Conservation (phyloP, 2,797 vertebrate species). For the Kryptopterus vitreolus region DNA sequence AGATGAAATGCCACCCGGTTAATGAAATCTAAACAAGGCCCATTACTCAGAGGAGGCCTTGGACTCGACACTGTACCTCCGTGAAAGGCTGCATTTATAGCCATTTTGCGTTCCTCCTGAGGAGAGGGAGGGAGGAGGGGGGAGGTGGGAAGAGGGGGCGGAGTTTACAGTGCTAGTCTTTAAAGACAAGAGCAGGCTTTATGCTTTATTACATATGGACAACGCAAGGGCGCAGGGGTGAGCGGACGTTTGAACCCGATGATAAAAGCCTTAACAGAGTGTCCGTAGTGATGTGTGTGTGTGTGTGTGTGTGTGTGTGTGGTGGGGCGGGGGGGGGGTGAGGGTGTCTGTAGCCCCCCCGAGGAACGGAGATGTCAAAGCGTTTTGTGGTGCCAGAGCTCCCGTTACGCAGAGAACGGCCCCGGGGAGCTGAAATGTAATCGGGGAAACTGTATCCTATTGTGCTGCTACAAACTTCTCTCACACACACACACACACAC, state of each 20-base stretch:
- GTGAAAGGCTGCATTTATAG: slow-evolving; percentile 51
- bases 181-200: slow-evolving; percentile 49
- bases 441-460: slow-evolving; percentile 35
- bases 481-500: slow-evolving; percentile 3
- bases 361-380: background rate
- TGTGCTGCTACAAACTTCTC: slow-evolving; percentile 28
- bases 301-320: no score
- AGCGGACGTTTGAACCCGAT: slow-evolving; percentile 34
- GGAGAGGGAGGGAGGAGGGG: background rate
- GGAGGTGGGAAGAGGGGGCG: slow-evolving; percentile 27
- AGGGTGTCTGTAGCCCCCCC: background rate
- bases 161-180: slow-evolving; percentile 49
- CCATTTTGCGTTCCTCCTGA: slow-evolving; percentile 48
- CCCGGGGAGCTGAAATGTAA: slow-evolving; percentile 38
- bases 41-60: slow-evolving; percentile 46
- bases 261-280: slow-evolving; percentile 33
- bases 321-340: background rate
- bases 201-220: slow-evolving; percentile 61
- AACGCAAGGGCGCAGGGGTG: slow-evolving; percentile 54
- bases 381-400: slow-evolving; percentile 29
- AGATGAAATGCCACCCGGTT: slow-evolving; percentile 41
- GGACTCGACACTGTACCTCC: slow-evolving; percentile 46
- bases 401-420: slow-evolving; percentile 11
- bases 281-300: background rate
- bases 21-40: slow-evolving; percentile 52